Evolutionary conservation across 2,888 invertebrate species (phyloP).

Genomic region (Sycophila texana): DNA sequence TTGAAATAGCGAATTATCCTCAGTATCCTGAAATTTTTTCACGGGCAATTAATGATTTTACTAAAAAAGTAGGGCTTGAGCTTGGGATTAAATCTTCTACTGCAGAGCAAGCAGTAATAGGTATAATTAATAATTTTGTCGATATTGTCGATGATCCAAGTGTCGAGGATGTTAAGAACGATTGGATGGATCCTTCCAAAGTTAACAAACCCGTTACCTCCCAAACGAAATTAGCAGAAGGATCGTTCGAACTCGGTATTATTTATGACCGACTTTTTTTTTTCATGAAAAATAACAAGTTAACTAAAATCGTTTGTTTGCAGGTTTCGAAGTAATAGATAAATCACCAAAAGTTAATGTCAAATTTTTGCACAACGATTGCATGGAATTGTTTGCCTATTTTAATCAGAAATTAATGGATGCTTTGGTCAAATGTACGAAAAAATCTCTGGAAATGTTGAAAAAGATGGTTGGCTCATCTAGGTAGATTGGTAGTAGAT

Average conservation of each 20-base stretch:
- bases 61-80: slow-evolving; percentile 77
- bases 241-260: slow-evolving; percentile 79
- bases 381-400: slow-evolving; percentile 88
- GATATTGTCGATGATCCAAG: slow-evolving; percentile 79
- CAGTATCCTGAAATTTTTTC: slow-evolving; percentile 81
- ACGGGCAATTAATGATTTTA: slow-evolving; percentile 80
- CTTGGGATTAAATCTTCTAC: slow-evolving; percentile 80
- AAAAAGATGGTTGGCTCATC: slow-evolving; percentile 78
- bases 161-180: slow-evolving; percentile 79
- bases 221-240: slow-evolving; percentile 75
- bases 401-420: slow-evolving; percentile 87
- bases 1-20: slow-evolving; percentile 81
- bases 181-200: slow-evolving; percentile 81
- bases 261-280: not conserved
- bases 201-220: slow-evolving; percentile 80
- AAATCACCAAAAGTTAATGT: slow-evolving; percentile 80
- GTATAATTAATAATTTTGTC: slow-evolving; percentile 87
- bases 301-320: not conserved
- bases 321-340: slow-evolving; percentile 82
- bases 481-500: slow-evolving; percentile 59
- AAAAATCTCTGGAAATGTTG: slow-evolving; percentile 84
- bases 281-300: slow-evolving; percentile 7
- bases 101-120: slow-evolving; percentile 86
- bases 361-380: slow-evolving; percentile 81
- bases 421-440: slow-evolving; percentile 85